A percentile compares a stretch with the other conserved stretches of the same genome.
These are phyloP conservation scores for Tyto alba DNA, from an alignment of 2,113 vertebrate species.

Conservation along the genomic window DNA sequence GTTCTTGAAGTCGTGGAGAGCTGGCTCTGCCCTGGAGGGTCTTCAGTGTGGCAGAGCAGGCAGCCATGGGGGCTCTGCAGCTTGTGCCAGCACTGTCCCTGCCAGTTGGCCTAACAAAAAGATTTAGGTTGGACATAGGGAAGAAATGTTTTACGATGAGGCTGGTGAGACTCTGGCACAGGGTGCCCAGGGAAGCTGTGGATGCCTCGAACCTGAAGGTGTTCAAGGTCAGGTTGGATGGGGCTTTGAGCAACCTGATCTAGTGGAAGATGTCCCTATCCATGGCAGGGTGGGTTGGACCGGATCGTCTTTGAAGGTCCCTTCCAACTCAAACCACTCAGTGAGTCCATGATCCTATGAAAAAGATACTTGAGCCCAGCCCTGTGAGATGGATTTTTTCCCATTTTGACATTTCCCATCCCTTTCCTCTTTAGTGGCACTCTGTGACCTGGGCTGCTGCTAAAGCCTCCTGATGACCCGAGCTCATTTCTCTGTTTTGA, in stretches of 20 bases:
- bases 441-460: background rate
- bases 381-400: background rate
- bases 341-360: background rate
- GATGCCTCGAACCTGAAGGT: background rate
- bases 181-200: background rate
- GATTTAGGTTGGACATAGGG: background rate
- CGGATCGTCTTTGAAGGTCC: background rate
- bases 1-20: rapidly evolving
- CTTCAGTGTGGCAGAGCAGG: background rate
- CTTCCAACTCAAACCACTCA: background rate
- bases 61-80: rapidly evolving
- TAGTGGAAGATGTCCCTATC: background rate
- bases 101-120: background rate
- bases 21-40: background rate
- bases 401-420: background rate
- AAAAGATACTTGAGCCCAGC: background rate
- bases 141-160: background rate
- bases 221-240: rapidly evolving
- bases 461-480: background rate
- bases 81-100: rapidly evolving
- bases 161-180: background rate
- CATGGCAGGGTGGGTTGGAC: too few species aligned
- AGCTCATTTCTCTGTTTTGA: background rate
- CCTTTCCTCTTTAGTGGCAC: background rate
- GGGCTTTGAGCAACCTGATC: rapidly evolving